Base-by-base conservation (phyloP, 2,797 vertebrate species). In the Brachyrhaphis roseni region DNA sequence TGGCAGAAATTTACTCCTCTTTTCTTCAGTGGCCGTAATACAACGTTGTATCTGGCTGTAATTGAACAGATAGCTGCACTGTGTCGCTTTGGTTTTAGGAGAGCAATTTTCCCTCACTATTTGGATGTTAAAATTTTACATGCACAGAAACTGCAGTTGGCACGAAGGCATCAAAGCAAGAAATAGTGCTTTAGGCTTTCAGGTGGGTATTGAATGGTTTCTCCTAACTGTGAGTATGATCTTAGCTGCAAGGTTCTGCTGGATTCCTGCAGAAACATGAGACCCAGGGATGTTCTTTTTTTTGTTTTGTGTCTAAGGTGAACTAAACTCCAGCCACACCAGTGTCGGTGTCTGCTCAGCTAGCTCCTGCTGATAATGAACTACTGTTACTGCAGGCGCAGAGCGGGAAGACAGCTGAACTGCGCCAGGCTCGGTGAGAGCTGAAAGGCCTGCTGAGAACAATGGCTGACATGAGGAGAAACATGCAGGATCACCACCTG, bases 331-430 rank as follows among this genome's bases (percentile, higher is more conserved):
- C 66, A 70, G 39, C 39, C 66, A 70, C 66, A 70, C 39, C 66
- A 70, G 66, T 70, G 66, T n/a, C 5, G 39, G 13, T 70, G 66
- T 70, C 39, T 70, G 66, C 66, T 70, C 66, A 43, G 66, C 39
- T 70, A 70, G 39, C 66, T 43, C 66, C 66, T 70, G 66, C 66
- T 70, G 66, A 70, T 70, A 43, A 70, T n/a, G 66, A 70, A 70
- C 66, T 70, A 70, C 66, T 43, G 66, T 43, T 43, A 43, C 66
- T 70, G 66, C 39, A 70, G 66, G 66, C 66, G 43, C 39, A 43
- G 39, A n/a, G 36, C 12, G 39, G 66, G 39, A 43, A 70, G 66
- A 43, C 23, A 43, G 13, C 66, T n/a, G 66, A 70, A 70, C 66
- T 70, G 64, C 23, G 20, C 64, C 64, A 26, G 66, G 39, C 66